A percentile compares a stretch with the other conserved stretches of the same genome.
These are phyloP conservation scores for Onychostoma macrolepis DNA, from an alignment of 2,113 vertebrate genomes.

Conservation along the genomic window DNA sequence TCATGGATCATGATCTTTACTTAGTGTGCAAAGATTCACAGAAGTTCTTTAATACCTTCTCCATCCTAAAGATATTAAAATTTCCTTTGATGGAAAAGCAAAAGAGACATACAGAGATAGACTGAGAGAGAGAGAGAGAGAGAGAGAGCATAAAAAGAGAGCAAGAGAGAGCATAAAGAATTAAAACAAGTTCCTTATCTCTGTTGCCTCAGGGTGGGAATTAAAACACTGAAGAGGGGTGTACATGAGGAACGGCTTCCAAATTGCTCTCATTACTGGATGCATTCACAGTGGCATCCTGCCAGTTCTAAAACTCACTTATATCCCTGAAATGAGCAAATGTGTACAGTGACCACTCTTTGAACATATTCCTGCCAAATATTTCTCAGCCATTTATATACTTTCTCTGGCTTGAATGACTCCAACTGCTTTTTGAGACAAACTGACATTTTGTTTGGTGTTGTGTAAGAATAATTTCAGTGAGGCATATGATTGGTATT, in stretches of 20 bases:
- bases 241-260: background rate
- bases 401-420: background rate
- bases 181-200: conserved; percentile 52
- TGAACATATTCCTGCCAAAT: background rate
- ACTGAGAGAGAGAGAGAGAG: background rate
- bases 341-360: conserved; percentile 2
- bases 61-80: background rate
- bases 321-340: background rate
- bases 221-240: background rate
- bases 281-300: background rate
- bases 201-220: conserved; percentile 40
- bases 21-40: background rate
- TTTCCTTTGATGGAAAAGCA: background rate
- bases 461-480: background rate
- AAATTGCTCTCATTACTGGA: conserved; percentile 10
- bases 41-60: background rate
- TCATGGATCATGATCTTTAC: too few relatives aligned
- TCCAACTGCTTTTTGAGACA: too few relatives aligned
- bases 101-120: background rate
- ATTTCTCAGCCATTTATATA: background rate
- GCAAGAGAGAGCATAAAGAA: conserved; percentile 62
- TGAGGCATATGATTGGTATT: background rate
- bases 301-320: background rate
- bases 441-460: background rate
- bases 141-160: background rate